Conservation (phyloP, 2,888 invertebrate species). For the Timandra comae region DNA sequence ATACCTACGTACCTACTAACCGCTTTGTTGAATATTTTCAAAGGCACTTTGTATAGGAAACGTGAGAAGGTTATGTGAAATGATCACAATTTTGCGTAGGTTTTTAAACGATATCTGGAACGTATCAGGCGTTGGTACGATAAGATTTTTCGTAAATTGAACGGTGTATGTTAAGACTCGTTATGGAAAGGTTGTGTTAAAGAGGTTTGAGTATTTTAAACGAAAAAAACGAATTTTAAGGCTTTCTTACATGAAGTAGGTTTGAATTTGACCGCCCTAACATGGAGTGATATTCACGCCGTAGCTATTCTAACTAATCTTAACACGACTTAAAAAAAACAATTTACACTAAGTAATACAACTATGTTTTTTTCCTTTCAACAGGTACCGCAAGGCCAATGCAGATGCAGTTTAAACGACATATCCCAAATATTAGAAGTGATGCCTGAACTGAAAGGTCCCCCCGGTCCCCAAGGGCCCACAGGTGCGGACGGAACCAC, state of each 20-base stretch:
- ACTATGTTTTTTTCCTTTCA: constrained; percentile 10
- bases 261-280: too few relatives aligned
- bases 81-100: constrained; percentile 1
- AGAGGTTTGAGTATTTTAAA: too few relatives aligned
- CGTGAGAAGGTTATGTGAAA: constrained; percentile 5
- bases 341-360: not conserved
- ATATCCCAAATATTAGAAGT: constrained; percentile 78
- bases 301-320: too few relatives aligned
- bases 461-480: constrained; percentile 78
- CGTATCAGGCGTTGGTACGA: not conserved
- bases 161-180: too few relatives aligned
- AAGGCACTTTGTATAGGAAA: constrained; percentile 17
- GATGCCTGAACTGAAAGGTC: constrained; percentile 81
- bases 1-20: constrained; percentile 17
- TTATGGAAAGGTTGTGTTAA: too few relatives aligned
- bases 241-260: too few relatives aligned
- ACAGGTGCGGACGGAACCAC: constrained; percentile 87
- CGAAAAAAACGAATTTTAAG: too few relatives aligned
- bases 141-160: too few relatives aligned
- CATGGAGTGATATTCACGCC: too few relatives aligned
- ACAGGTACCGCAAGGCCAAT: constrained; percentile 74
- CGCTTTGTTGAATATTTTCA: constrained; percentile 24
- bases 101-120: constrained; percentile 2
- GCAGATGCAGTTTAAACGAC: constrained; percentile 85
- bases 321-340: not conserved